Evolutionary conservation across 2,113 vertebrate species (phyloP).

Genomic region (Bubo bubo): DNA sequence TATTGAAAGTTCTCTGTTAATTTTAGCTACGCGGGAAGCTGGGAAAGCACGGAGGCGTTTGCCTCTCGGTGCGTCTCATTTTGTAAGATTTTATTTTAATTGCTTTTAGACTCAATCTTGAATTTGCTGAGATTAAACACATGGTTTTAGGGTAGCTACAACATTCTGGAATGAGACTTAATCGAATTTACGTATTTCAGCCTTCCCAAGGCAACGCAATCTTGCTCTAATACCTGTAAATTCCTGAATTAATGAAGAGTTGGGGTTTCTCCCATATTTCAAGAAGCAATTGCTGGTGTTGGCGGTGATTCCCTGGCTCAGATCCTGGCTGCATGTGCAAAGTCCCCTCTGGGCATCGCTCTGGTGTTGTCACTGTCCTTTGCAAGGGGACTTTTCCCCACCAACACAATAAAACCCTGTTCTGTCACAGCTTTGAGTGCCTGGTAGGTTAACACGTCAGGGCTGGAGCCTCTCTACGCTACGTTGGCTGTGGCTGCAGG

Average conservation of each 20-base stretch:
- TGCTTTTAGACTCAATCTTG: not conserved
- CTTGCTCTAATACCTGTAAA: not conserved
- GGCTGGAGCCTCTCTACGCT: not conserved
- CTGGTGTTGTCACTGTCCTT: not conserved
- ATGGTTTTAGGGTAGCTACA: not conserved
- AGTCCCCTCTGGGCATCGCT: not conserved
- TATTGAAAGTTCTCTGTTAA: not conserved
- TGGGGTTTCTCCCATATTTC: not conserved
- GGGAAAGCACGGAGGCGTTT: not conserved
- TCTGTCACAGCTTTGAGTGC: not conserved
- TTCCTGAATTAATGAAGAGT: not conserved
- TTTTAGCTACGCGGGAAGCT: not conserved
- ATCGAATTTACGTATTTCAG: not conserved
- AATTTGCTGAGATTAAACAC: constrained; percentile 18
- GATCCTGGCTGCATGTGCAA: not conserved
- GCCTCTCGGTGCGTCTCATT: not conserved
- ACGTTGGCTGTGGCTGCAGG: not conserved
- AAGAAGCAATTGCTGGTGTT: not conserved
- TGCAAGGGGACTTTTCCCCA: not conserved
- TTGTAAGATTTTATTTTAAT: not conserved
- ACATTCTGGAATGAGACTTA: not conserved
- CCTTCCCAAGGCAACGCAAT: not conserved
- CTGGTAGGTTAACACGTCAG: rapidly evolving
- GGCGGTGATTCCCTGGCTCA: not conserved
- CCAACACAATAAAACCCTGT: not conserved